Evolutionary conservation across 1,140 invertebrate genomes (phyloP), one percentile per base, ranked within the genome.

Genomic region (Potamilus streckersoni): DNA sequence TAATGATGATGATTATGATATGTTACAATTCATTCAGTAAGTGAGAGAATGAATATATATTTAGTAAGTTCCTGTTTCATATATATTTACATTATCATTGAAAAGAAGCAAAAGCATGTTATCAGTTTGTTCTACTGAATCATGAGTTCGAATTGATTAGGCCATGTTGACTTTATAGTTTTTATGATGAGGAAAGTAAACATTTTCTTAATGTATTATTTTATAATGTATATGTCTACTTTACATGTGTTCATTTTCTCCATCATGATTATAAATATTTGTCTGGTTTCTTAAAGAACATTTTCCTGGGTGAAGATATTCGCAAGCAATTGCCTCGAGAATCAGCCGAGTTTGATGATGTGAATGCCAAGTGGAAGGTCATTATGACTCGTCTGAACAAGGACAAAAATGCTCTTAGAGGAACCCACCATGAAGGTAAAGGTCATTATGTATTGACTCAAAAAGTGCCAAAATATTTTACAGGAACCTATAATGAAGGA

Each of bases 221-320:
- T 8, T 49, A 49, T 11, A 49, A 49, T 6, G 1, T 49, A 49
- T 49, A 49, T 49, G 38, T 49, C 6, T 11, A 49, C 11, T 49
- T 49, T 49, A 49, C 38, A 49, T 49, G 38, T 49, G 0, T 8
- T 49, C 0, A 49, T 49, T 49, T 49, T 49, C 11, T 49, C 38
- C 11, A 11, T 49, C 4, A 49, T 49, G 11, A 8, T 49, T 49
- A 11, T 49, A 49, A 49, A 23, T 31, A 49, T 76, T 62, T 73
- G 15, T 67, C 60, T 69, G 57, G 56, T 71, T 72, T 73, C 31
- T 81, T 73, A 15, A 67, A 90, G 88, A 90, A 90, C 73, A 90
- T 91, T 74, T 91, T 91, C 81, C 81, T 89, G 23, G 89, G 89
- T 60, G 90, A 90, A 75, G 90, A 91, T 79, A 90, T 91, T 73